Evolutionary conservation across 2,113 vertebrate species (phyloP), one percentile per base, ranked within the genome.

Genomic region (Lontra canadensis): DNA sequence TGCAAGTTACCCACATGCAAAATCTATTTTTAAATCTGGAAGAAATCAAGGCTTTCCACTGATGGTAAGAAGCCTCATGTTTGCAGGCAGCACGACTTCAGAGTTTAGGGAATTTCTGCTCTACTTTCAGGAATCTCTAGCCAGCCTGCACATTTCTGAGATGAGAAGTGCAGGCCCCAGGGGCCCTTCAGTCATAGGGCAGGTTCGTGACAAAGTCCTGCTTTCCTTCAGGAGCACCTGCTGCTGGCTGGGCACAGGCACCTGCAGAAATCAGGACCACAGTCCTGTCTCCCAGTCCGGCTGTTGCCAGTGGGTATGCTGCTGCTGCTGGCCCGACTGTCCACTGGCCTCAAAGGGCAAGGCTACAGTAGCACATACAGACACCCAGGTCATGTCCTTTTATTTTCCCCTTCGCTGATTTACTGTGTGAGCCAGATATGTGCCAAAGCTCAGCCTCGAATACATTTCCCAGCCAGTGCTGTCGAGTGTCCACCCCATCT

Each of bases 1-100:
- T 95, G 76, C 82, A 42, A 95, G 76, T 94, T 96, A 94, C 86
- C 89, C 94, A 87, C 74, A n/a, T 0, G 4, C 49, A 73, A 42
- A 94, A 49, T 57, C 80, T 93, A 29, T 97, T 96, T 95, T 95
- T 84, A 96, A 94, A 88, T 49, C 61, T 69, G 80, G 47, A 92
- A 65, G 49, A 84, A 93, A 81, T 74, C 92, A 26, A 36, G 81
- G 39, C 76, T 91, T 74, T 84, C 81, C 76, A 25, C 36, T 34
- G 57, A 81, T 44, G 47, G n/a, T 65, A 84, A 59, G 59, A 73
- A 63, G 42, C 47, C 65, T 29, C 20, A 3, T 26, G 59, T 85
- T 82, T 47, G 25, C 18, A 94, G 39, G 86, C 49, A 63, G 79
- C 26, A 34, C 0, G 3, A 20, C 74, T 87, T 55, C 6, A 73